Evolutionary conservation across 2,113 vertebrate species (phyloP), one percentile per base, ranked within the genome.

Genomic region (Rhabdomys dilectus): DNA sequence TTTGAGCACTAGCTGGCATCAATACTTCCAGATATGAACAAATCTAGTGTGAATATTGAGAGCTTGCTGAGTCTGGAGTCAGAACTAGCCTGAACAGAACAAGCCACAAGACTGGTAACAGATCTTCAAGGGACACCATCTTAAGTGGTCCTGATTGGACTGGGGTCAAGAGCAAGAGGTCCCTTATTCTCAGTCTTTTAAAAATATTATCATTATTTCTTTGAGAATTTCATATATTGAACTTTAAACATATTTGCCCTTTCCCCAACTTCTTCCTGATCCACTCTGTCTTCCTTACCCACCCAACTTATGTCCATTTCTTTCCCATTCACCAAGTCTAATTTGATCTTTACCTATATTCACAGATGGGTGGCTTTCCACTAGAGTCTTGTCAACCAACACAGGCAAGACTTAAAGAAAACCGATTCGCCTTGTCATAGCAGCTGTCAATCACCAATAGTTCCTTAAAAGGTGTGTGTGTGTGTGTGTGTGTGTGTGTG

Each of bases 21-120:
- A 12, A 36, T 7, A 17, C 21, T 39, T 77, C 6, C 42, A 64
- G 39, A 64, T 26, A 31, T 77, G 29, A 22, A 51, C 36, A 58
- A 2, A 12, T 36, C 15, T 24, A 39, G 36, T 29, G 16, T 16
- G 15, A 16, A 8, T 29, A 4, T 51, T 31, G 22, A 6, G 11
- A 22, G 5, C 39, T 3, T 70, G 24, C 39, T 1, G 10, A 85
- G 1, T 16, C 7, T 24, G 12, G 26, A 48, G 22, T 31, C 36
- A 22, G 6, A 62, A 77, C 29, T 77, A 56, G 70, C 39, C 3
- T 72, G 4, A 45, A 42, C 53, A 45, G 16, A 48, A 29, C 3
- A 1, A 4, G 3, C 3, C 8, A n/a, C 2, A 16, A 56, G 19
- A 34, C 1, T 9, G 24, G 16, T 8, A 26, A 51, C 31, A 11